Evolutionary conservation across 1,140 invertebrate species (phyloP).

Genomic region (Mercenaria mercenaria): DNA sequence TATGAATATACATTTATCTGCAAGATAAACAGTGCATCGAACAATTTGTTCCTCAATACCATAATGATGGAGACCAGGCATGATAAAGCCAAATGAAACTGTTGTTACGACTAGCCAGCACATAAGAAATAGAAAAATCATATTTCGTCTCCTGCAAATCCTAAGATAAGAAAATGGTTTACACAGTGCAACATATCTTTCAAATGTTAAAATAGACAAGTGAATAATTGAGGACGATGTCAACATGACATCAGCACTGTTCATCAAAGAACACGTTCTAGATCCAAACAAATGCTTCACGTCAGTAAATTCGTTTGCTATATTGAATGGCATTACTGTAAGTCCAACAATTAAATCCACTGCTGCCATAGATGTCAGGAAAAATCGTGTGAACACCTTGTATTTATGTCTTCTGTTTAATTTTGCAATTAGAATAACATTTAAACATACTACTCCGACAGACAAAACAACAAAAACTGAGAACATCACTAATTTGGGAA

Average conservation of each 20-base stretch:
- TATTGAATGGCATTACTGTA: constrained; percentile 39
- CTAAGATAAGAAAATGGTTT: constrained; percentile 36
- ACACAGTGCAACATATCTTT: constrained; percentile 39
- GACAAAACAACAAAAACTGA: not conserved
- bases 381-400: constrained; percentile 32
- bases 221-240: constrained; percentile 38
- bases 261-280: not conserved
- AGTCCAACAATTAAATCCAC: constrained; percentile 40
- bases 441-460: not conserved
- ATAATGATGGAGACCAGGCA: not conserved
- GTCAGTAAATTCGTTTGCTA: not conserved
- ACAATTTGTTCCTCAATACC: not conserved
- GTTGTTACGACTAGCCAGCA: not conserved
- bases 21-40: not conserved
- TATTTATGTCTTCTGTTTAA: not conserved
- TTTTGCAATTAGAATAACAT: constrained; percentile 20
- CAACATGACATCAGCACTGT: constrained; percentile 35
- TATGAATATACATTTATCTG: not conserved
- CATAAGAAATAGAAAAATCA: not conserved
- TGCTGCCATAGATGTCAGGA: constrained; percentile 31
- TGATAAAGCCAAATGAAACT: constrained; percentile 44
- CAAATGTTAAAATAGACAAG: constrained; percentile 34
- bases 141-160: not conserved
- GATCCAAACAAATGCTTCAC: not conserved
- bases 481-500: not conserved